Conservation (phyloP, 2,888 invertebrate species). For the Caenorhabditis imperialis region DNA sequence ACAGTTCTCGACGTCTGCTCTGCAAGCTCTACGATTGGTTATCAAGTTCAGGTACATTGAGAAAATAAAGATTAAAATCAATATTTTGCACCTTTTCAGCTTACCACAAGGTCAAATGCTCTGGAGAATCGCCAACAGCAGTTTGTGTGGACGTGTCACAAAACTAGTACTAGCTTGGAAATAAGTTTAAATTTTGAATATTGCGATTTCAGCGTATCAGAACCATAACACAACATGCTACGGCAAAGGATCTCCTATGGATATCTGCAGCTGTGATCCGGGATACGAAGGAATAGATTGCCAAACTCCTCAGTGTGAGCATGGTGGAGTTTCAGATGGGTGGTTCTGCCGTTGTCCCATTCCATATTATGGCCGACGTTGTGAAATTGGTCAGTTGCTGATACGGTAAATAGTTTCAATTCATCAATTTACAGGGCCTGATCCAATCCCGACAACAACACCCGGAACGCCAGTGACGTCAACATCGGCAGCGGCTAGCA, state of each 20-base stretch:
- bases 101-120: constrained; percentile 5
- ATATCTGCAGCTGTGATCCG: constrained; percentile 11
- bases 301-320: constrained; percentile 25
- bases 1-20: constrained; percentile 21
- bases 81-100: constrained; percentile 1
- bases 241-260: constrained; percentile 20
- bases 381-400: constrained; percentile 6
- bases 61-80: neutral
- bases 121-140: constrained; percentile 14
- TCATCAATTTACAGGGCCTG: neutral
- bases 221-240: constrained; percentile 8
- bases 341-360: constrained; percentile 35
- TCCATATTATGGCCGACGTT: constrained; percentile 19
- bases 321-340: constrained; percentile 23
- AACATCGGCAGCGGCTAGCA: neutral
- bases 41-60: constrained; percentile 31
- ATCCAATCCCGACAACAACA: neutral
- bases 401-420: neutral
- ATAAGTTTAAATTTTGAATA: too few relatives aligned
- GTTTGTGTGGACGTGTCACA: constrained; percentile 33
- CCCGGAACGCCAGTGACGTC: neutral
- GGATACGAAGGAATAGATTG: constrained; percentile 36
- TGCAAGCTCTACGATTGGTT: constrained; percentile 21
- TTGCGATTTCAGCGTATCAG: neutral
- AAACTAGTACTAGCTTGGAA: constrained; percentile 7